Evolutionary conservation across 2,888 invertebrate genomes (phyloP), one percentile per base, ranked within the genome.

Genomic region (Bugula neritina): DNA sequence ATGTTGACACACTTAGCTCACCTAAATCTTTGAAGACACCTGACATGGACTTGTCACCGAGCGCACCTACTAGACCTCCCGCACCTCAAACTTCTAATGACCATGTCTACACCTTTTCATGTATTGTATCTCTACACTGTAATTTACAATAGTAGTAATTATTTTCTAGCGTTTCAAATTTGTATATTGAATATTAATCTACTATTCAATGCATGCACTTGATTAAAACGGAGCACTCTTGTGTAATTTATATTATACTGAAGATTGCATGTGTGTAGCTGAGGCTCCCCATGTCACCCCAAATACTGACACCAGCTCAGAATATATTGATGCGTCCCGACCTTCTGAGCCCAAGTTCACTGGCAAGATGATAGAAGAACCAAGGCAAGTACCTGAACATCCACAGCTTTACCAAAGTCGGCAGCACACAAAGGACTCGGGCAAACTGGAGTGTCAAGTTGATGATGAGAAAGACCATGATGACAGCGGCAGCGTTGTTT

Each of bases 401-500:
- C 63, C 5, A 10, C 63, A 63, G 63, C 63, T 31, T 5, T 63
- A 63, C 31, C 31, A 63, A n/a, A 25, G 17, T 10, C 63, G 63
- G 63, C 63, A 63, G 31, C 63, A 63, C 31, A 2, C 10, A 3
- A 63, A 63, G 34, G 63, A 63, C 2, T 21, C 21, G n/a, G 31
- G 31, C 10, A 27, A 63, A 31, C 57, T 10, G 23, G 57, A 25
- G 13, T 13, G 27, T 2, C 13, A 63, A 31, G 17, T 17, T 13
- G 31, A 31, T 25, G 63, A 63, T 13, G 63, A 13, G 3, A 27
- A 63, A 25, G 63, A 63, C 10, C 21, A 63, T 21, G 63, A 63
- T 63, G 63, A 63, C 27, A 43, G 43, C 43, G 63, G 25, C 10
- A 63, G 63, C 31, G 63, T 63, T 29, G 31, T 63, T 2, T 63